These are phyloP conservation scores for Sapajus apella DNA, from an alignment of 2,113 vertebrate genomes.

Conservation along the genomic window DNA sequence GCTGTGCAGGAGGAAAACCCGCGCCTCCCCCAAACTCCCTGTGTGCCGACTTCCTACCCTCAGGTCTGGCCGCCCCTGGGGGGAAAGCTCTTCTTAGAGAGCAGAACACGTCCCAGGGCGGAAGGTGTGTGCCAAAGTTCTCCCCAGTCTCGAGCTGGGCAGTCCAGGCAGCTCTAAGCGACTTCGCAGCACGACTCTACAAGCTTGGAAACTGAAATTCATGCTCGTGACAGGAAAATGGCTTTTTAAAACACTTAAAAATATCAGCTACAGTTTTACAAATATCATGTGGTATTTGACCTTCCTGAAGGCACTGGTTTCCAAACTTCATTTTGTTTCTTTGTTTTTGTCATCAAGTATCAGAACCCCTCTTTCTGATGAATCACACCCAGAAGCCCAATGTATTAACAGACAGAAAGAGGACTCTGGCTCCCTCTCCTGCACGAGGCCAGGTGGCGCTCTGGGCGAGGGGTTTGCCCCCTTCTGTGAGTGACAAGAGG, in stretches of 20 bases:
- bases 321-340: neutral
- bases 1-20: neutral
- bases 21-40: neutral
- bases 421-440: neutral
- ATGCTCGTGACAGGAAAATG: fast-evolving
- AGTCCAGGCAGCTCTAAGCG: fast-evolving
- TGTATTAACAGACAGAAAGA: fast-evolving
- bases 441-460: fast-evolving
- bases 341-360: neutral
- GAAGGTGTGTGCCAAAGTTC: neutral
- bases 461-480: neutral
- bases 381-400: neutral
- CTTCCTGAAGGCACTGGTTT: neutral
- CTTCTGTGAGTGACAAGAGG: too few species aligned
- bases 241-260: neutral
- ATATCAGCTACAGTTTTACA: neutral
- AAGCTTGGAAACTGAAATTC: too few species aligned
- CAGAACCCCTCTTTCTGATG: neutral
- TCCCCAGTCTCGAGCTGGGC: neutral
- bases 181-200: too few species aligned
- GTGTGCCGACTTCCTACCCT: neutral
- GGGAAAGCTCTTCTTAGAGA: neutral
- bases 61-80: neutral
- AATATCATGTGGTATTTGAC: neutral
- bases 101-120: neutral